Evolutionary conservation across 2,888 invertebrate species (phyloP), one percentile per base, ranked within the genome.

Genomic region (Drosophila hamatofila): DNA sequence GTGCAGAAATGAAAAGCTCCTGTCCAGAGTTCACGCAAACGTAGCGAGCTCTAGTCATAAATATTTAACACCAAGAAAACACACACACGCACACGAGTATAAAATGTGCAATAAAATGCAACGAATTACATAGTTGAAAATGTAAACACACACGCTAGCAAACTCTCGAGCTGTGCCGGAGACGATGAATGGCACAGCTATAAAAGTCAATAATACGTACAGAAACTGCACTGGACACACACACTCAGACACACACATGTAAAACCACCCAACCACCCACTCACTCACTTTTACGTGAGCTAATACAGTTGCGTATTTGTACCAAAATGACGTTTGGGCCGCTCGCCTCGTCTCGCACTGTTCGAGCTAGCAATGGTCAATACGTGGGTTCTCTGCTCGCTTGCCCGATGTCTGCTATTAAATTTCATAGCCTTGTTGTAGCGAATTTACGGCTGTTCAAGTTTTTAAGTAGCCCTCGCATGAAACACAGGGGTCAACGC

Each of bases 111-210:
- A 80, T 86, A 88, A 84, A 84, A 84, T 84, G 84, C 84, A 89
- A 80, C 89, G 84, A 89, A 86, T 89, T 89, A 84, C 87, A 86
- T 86, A 83, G 89, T 89, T 86, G 88, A 83, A 83, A 87, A 83
- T 89, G 89, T 88, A 83, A 89, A 87, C 89, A 86, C 89, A 86
- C 78, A 75, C 73, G 78, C 77, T 64, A 56, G 70, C 52, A 65
- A 66, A 68, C 69, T 48, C 42, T 52, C 52, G 58, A 69, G 63
- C 27, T 57, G 46, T n/a, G 37, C 21, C 35, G 42, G 21, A 62
- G 21, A 65, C 60, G 61, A 66, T 60, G 80, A 69, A 77, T 80
- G 73, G 42, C 61, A 58, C 65, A 59, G 80, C 84, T 72, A 83
- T 84, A 84, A 84, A 84, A 89, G 87, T 84, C 89, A 84, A 84